Base-by-base conservation (phyloP, 1,140 invertebrate genomes). In the Ditylenchus dipsaci region DNA sequence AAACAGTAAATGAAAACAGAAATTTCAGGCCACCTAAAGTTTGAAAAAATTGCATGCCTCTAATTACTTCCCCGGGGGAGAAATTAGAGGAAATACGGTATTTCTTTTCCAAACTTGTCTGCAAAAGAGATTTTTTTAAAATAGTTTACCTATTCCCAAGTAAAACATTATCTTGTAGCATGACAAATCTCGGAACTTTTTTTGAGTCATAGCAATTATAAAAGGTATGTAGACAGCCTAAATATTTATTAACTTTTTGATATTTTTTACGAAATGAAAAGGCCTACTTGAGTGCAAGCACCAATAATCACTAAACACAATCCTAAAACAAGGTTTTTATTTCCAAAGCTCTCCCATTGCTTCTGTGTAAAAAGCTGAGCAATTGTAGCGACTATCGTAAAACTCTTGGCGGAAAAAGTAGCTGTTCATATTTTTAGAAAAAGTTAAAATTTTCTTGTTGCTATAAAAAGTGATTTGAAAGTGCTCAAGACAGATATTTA, bases 141-240 rank as follows among this genome's bases (percentile, higher is more conserved):
- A 38, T 11, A 23, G 26, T 11, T 26, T 38, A 70, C 21, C 21
- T 38, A 71, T 21, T n/a, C n/a, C 66, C 47, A 7, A 71, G 29
- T n/a, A 19, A 74, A 47, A 47, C 68, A 73, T 65, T 19, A 68
- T 65, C 29, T 74, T 71, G 42, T 68, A 73, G 63, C 63, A 73
- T n/a, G 70, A 60, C 5, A 68, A 1, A 23, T 30, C 19, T 26
- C 75, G 17, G 26, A 66, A 56, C 15, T 38, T 71, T 33, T 30
- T n/a, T 21, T 21, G 29, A 27, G 23, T 27, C 74, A 65, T 74
- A 38, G 61, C 29, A 42, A 68, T 26, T 7, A 68, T 21, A 59
- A 38, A 68, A 7, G 65, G 67, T 68, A 69, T 68, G 67, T 38
- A 29, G 19, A 64, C 7, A 64, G 38, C n/a, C 26, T 53, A 53